These are phyloP conservation scores for Mionectes macconnelli DNA, from an alignment of 2,113 vertebrate genomes.

Conservation along the genomic window DNA sequence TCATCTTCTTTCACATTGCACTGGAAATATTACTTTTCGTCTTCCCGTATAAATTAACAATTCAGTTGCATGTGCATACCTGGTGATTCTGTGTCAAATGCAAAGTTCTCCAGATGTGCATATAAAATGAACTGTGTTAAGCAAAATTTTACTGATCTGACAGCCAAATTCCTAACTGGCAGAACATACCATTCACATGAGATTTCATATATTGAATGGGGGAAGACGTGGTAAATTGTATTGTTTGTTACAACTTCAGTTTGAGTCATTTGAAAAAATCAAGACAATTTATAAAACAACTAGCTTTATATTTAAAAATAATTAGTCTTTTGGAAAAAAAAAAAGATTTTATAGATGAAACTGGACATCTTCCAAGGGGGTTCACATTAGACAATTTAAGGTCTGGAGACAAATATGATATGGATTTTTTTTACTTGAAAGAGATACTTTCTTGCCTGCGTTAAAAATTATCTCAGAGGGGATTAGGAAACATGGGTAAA, in stretches of 20 bases:
- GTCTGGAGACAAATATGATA: not conserved
- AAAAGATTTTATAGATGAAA: not conserved
- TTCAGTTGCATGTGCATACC: not conserved
- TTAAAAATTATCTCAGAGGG: not conserved
- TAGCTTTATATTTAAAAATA: not conserved
- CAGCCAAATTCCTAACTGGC: not conserved
- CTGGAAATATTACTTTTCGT: not conserved
- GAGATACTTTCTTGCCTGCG: not conserved
- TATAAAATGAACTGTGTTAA: not conserved
- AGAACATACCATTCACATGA: not conserved
- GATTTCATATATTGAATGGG: fast-evolving
- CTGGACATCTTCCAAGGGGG: not conserved
- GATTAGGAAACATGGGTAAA: not conserved
- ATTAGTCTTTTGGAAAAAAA: not conserved
- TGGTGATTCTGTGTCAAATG: not conserved
- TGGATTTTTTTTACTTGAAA: not conserved
- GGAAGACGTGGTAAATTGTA: not conserved
- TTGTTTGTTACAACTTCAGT: not conserved
- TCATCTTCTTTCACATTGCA: not conserved
- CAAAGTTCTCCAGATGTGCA: not conserved
- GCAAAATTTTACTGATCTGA: not conserved
- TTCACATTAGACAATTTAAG: not conserved
- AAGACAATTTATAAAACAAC: not conserved
- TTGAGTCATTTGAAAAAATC: not conserved
- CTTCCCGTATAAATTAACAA: not conserved